Evolutionary conservation across 2,797 vertebrate species (phyloP).

Genomic region (Ctenochaetus hawaiiensis): DNA sequence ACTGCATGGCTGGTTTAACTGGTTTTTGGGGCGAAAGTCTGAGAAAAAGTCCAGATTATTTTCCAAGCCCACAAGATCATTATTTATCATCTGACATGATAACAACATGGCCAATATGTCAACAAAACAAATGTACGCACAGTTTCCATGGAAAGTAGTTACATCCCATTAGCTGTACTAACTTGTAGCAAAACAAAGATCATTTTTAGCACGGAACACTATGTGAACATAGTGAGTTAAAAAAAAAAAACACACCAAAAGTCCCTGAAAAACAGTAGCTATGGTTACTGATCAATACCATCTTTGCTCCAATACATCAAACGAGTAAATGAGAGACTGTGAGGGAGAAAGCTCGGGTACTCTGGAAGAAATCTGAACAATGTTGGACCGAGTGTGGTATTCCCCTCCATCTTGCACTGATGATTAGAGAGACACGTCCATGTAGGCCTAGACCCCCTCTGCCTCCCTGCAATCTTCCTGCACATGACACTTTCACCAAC

Average conservation of each 20-base stretch:
- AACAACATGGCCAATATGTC: constrained; percentile 64
- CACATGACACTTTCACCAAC: constrained; percentile 64
- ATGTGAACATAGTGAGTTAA: constrained; percentile 26
- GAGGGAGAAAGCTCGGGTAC: constrained; percentile 33
- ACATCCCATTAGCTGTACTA: constrained; percentile 39
- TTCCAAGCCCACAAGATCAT: constrained; percentile 70
- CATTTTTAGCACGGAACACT: constrained; percentile 31
- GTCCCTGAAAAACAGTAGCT: constrained; percentile 70
- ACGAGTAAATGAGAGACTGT: constrained; percentile 51
- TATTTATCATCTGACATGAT: constrained; percentile 75
- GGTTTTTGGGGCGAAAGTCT: constrained; percentile 64
- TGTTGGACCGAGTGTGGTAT: constrained; percentile 28
- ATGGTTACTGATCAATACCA: constrained; percentile 75
- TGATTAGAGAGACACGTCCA: constrained; percentile 50
- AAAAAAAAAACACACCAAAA: constrained; percentile 28
- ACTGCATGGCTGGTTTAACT: constrained; percentile 66
- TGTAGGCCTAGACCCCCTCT: constrained; percentile 26
- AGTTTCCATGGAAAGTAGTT: constrained; percentile 54
- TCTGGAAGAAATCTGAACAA: constrained; percentile 58
- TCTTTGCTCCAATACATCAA: constrained; percentile 54
- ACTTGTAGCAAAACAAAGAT: constrained; percentile 59
- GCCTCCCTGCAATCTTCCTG: constrained; percentile 57
- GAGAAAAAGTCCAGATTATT: constrained; percentile 71
- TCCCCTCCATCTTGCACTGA: constrained; percentile 43
- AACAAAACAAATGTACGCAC: constrained; percentile 48